Evolutionary conservation across 2,888 invertebrate genomes (phyloP).

Genomic region (Melangyna quadrimaculata): DNA sequence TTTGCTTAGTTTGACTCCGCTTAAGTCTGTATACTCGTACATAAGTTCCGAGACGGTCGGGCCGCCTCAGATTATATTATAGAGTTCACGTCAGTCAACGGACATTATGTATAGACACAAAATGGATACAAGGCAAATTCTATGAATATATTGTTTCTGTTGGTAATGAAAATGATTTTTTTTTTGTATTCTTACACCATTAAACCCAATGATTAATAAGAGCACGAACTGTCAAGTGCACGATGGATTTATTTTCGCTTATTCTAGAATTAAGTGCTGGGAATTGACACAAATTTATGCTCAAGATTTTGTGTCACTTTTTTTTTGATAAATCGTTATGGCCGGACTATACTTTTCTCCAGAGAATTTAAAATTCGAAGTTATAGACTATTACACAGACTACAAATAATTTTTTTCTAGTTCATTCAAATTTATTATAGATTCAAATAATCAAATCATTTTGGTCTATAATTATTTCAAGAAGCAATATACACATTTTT

Average conservation of each 20-base stretch:
- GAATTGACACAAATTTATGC: constrained; percentile 9
- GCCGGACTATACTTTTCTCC: background rate
- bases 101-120: background rate
- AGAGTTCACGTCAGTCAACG: constrained; percentile 1
- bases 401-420: background rate
- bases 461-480: background rate
- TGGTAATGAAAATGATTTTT: background rate
- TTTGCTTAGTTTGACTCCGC: constrained; percentile 18
- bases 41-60: background rate
- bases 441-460: constrained; percentile 18
- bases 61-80: background rate
- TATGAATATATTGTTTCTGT: constrained; percentile 27
- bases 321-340: background rate
- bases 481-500: background rate
- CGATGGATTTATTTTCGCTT: constrained; percentile 29
- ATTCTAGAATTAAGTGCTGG: background rate
- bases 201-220: constrained; percentile 39
- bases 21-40: constrained; percentile 1
- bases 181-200: constrained; percentile 23
- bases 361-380: background rate
- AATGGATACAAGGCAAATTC: constrained; percentile 61
- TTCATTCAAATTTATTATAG: constrained; percentile 14
- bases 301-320: background rate
- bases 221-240: constrained; percentile 4
- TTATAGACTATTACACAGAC: background rate